Percentiles rank a stretch among this genome's conserved stretches.
Evolutionary conservation across 2,113 vertebrate genomes (phyloP).

Genomic region (Eptesicus fuscus): DNA sequence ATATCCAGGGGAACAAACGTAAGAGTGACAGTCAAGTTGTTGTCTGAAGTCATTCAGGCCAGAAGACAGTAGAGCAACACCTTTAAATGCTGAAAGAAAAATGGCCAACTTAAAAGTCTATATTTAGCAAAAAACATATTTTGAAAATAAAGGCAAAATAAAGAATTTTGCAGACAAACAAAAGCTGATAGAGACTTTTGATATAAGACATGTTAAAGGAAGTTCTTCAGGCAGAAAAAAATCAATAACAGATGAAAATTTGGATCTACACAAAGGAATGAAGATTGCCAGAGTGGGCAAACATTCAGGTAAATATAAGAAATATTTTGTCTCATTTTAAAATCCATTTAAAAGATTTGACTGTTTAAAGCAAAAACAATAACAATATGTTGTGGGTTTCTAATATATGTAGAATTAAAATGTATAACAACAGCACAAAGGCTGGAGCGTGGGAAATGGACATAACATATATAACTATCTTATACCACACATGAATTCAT

Average conservation of each 20-base stretch:
- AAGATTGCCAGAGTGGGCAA: neutral
- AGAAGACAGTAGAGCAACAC: neutral
- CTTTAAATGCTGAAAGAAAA: neutral
- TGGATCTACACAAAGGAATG: neutral
- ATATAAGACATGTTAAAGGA: neutral
- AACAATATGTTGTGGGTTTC: neutral
- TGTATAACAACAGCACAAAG: neutral
- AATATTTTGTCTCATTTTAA: neutral
- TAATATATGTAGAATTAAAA: neutral
- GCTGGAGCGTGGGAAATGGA: neutral
- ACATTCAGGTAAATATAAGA: neutral
- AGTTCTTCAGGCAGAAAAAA: neutral
- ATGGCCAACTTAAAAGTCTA: neutral
- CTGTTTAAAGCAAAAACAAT: conserved; percentile 31
- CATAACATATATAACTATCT: neutral
- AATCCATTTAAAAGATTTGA: neutral
- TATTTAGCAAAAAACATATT: neutral
- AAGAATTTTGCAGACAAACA: neutral
- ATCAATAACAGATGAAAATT: neutral
- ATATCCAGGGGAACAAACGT: neutral
- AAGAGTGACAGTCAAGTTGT: neutral
- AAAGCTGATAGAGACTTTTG: neutral
- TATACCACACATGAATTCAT: neutral
- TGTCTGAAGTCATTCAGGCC: neutral
- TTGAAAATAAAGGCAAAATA: neutral